Percentiles rank a stretch among this genome's conserved stretches.
Evolutionary conservation across 2,113 vertebrate species (phyloP).

Genomic region (Donacobius atricapilla): DNA sequence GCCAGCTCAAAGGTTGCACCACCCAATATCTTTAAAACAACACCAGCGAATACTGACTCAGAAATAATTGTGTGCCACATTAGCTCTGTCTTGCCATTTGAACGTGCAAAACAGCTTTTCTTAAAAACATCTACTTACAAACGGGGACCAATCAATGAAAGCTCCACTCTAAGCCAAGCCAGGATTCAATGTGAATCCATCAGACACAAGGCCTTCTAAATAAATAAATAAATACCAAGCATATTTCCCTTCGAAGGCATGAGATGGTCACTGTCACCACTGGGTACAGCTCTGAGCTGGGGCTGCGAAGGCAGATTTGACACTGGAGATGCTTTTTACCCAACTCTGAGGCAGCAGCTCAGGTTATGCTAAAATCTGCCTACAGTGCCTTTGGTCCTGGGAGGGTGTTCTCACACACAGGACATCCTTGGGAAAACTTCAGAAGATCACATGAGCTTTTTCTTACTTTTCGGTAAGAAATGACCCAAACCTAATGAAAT

Average conservation of each 20-base stretch:
- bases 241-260: not conserved
- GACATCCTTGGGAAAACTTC: not conserved
- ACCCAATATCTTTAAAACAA: not conserved
- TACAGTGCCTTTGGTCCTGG: not conserved
- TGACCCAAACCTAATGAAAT: not conserved
- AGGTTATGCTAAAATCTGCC: not conserved
- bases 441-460: not conserved
- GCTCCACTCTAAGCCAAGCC: not conserved
- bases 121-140: not conserved
- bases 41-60: not conserved
- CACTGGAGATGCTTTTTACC: not conserved
- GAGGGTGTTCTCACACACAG: not conserved
- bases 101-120: not conserved
- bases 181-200: not conserved
- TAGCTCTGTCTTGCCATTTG: not conserved
- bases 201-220: not conserved
- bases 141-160: not conserved
- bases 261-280: not conserved
- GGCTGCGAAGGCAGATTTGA: not conserved
- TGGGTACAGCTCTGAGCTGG: not conserved
- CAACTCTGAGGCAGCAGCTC: not conserved
- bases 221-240: not conserved
- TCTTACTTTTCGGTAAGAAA: not conserved
- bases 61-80: not conserved
- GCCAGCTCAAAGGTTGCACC: not conserved